Conservation (phyloP, 2,888 invertebrate species). For the Isotomurus palustris region DNA sequence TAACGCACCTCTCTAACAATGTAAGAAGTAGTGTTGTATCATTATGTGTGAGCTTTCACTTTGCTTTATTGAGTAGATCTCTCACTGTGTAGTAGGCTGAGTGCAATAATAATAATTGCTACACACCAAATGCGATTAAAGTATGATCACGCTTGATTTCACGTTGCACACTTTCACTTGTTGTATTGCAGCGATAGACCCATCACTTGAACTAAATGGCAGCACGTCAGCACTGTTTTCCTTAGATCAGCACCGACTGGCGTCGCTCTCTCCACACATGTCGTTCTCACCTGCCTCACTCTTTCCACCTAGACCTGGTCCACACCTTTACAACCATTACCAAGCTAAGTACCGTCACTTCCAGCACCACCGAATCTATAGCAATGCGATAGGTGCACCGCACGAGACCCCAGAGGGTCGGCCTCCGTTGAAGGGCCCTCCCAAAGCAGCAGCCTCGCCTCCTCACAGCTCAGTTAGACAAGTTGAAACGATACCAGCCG, state of each 20-base stretch:
- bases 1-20: no score
- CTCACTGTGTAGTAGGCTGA: no score
- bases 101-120: no score
- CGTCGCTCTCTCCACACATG: conserved; percentile 57
- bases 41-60: no score
- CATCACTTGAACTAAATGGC: conserved; percentile 56
- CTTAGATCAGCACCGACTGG: conserved; percentile 42
- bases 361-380: conserved; percentile 20
- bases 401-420: conserved; percentile 34
- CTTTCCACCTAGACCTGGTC: conserved; percentile 54
- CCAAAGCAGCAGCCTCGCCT: conserved; percentile 24
- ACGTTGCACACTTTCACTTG: conserved; percentile 10
- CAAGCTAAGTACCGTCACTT: conserved; percentile 26
- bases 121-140: no score
- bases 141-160: conserved; percentile 9
- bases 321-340: conserved; percentile 44
- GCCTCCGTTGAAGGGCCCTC: conserved; percentile 21
- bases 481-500: conserved; percentile 46
- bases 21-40: no score
- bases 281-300: conserved; percentile 59
- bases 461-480: conserved; percentile 30
- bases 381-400: conserved; percentile 33
- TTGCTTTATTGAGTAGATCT: no score
- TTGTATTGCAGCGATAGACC: conserved; percentile 44
- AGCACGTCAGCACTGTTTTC: conserved; percentile 58